phyloP scores from a whole-genome alignment of 2,888 invertebrate genomes.

The Cerastis rubricosa region DNA sequence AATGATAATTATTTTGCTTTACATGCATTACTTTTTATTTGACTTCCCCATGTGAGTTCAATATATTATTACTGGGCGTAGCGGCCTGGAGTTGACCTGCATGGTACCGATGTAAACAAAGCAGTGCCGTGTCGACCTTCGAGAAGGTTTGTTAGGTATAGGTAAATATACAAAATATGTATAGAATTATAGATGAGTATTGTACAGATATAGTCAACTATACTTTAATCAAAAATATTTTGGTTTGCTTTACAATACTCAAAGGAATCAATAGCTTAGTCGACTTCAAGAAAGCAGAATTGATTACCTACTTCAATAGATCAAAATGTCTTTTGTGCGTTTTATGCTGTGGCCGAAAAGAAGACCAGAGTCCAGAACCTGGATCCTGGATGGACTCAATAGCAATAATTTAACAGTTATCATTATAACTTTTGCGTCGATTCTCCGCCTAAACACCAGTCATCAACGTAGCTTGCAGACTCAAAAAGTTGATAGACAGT shows the following conservation, averaged over 20 bases:
- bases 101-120: slow-evolving; percentile 82
- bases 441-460: neutral
- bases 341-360: neutral
- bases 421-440: neutral
- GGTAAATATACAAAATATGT: slow-evolving; percentile 67
- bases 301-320: neutral
- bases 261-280: neutral
- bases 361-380: neutral
- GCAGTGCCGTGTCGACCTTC: slow-evolving; percentile 84
- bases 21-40: slow-evolving; percentile 80
- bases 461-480: neutral
- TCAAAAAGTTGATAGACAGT: neutral
- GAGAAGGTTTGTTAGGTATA: slow-evolving; percentile 78
- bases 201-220: slow-evolving; percentile 71
- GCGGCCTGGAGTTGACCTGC: slow-evolving; percentile 51
- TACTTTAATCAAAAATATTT: neutral
- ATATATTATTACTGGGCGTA: slow-evolving; percentile 38
- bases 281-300: neutral
- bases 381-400: neutral
- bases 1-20: slow-evolving; percentile 1
- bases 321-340: neutral
- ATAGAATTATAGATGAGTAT: slow-evolving; percentile 58
- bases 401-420: neutral
- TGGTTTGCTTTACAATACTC: neutral
- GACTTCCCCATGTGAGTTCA: slow-evolving; percentile 80